Percentiles rank a stretch among this genome's conserved stretches.
phyloP scores from a whole-genome alignment of 2,113 vertebrate genomes.

The Scortum barcoo region DNA sequence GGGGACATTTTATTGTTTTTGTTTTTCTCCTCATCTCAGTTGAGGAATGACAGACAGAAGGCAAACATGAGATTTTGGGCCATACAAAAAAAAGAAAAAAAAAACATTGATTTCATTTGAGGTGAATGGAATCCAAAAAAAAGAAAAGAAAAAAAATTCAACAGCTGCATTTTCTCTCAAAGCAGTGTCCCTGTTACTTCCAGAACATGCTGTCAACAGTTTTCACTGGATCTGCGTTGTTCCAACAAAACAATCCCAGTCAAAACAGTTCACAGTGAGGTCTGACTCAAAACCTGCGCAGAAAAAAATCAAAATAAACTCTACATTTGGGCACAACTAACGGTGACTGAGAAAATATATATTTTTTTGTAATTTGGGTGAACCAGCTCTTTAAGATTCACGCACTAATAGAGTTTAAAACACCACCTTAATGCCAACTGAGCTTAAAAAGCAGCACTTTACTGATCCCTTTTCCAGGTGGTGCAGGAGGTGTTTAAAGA shows the following conservation, averaged over 20 bases:
- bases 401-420: slow-evolving; percentile 23
- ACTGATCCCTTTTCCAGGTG: slow-evolving; percentile 33
- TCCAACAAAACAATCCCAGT: slow-evolving; percentile 13
- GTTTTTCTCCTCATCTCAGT: neutral
- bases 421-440: slow-evolving; percentile 9
- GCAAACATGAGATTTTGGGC: neutral
- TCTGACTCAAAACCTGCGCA: slow-evolving; percentile 5
- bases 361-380: neutral
- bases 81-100: slow-evolving; percentile 10
- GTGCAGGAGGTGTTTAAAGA: slow-evolving; percentile 51
- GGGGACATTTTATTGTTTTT: neutral
- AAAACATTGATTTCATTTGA: neutral
- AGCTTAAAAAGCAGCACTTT: slow-evolving; percentile 37
- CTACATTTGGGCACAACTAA: neutral
- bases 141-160: neutral
- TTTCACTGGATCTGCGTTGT: slow-evolving; percentile 17
- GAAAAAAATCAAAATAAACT: neutral
- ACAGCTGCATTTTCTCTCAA: neutral
- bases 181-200: neutral
- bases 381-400: slow-evolving; percentile 8
- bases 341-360: neutral
- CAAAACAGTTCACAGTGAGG: slow-evolving; percentile 37
- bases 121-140: neutral
- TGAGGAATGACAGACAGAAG: neutral
- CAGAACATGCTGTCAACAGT: neutral